phyloP scores from a whole-genome alignment of 2,113 vertebrate species.

The Coreoperca whiteheadi region DNA sequence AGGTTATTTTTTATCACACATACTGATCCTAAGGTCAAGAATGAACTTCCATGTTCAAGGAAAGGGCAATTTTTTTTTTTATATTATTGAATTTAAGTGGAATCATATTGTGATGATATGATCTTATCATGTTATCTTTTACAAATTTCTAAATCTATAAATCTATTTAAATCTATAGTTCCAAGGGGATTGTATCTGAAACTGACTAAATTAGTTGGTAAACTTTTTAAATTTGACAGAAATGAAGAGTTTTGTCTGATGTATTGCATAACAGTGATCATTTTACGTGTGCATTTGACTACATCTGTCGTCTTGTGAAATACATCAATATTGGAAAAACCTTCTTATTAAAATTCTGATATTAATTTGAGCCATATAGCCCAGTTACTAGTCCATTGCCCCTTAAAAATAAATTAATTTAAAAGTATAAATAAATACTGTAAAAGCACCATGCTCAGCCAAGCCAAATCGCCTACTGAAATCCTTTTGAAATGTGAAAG shows the following conservation, averaged over 20 bases:
- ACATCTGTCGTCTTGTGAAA: neutral
- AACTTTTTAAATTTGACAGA: too few species aligned
- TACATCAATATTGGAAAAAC: neutral
- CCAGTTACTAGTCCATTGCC: neutral
- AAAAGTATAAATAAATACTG: neutral
- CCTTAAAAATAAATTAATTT: neutral
- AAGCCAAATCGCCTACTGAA: too few species aligned
- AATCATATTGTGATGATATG: too few species aligned
- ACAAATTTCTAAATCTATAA: too few species aligned
- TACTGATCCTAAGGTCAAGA: neutral
- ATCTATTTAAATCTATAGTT: too few species aligned
- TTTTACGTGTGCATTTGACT: neutral
- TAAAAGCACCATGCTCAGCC: neutral
- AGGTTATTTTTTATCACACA: too few species aligned
- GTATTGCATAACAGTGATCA: neutral
- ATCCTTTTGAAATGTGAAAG: too few species aligned
- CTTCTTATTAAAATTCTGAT: neutral
- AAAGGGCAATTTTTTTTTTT: too few species aligned
- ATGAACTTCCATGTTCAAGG: neutral
- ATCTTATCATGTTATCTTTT: too few species aligned
- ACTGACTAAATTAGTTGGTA: neutral
- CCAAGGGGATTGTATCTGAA: neutral
- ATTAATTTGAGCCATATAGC: neutral
- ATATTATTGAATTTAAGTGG: too few species aligned
- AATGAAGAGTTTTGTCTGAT: neutral